Evolutionary conservation across 1,140 invertebrate species (phyloP).

Genomic region (Epicauta chinensis): DNA sequence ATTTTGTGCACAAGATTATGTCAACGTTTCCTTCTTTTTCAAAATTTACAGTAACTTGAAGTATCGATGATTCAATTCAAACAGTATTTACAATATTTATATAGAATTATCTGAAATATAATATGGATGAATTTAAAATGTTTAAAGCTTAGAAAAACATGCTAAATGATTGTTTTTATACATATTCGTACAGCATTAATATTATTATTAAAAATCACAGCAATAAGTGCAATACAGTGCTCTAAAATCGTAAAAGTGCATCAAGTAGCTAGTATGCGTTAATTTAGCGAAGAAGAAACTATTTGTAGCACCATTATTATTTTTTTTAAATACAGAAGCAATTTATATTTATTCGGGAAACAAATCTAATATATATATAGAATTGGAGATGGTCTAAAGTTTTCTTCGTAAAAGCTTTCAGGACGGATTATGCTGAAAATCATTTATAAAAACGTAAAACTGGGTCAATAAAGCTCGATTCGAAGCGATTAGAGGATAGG

Average conservation of each 20-base stretch:
- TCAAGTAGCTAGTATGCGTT: slow-evolving; percentile 1
- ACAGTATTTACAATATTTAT: not conserved
- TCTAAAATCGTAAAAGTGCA: slow-evolving; percentile 6
- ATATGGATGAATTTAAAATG: not conserved
- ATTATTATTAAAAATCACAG: slow-evolving; percentile 24
- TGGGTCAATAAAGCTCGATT: not conserved
- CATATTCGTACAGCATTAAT: no score
- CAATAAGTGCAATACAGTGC: slow-evolving; percentile 21
- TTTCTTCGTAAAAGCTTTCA: slow-evolving; percentile 6
- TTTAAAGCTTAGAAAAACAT: slow-evolving; percentile 13
- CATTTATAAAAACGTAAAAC: slow-evolving; percentile 2
- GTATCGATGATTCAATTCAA: not conserved
- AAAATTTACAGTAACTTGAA: slow-evolving; percentile 1
- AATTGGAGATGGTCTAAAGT: no score
- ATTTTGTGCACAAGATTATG: slow-evolving; percentile 4
- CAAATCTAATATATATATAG: no score
- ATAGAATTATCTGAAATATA: no score
- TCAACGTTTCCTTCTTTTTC: not conserved
- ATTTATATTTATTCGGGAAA: no score
- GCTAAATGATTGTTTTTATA: slow-evolving; percentile 16
- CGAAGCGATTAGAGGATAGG: not conserved
- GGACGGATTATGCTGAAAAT: slow-evolving; percentile 13
- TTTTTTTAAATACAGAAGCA: no score
- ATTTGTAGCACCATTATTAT: no score
- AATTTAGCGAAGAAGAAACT: no score